A percentile compares a stretch with the other conserved stretches of the same genome.
phyloP scores from a whole-genome alignment of 2,888 invertebrate species.

The Oligia strigilis region DNA sequence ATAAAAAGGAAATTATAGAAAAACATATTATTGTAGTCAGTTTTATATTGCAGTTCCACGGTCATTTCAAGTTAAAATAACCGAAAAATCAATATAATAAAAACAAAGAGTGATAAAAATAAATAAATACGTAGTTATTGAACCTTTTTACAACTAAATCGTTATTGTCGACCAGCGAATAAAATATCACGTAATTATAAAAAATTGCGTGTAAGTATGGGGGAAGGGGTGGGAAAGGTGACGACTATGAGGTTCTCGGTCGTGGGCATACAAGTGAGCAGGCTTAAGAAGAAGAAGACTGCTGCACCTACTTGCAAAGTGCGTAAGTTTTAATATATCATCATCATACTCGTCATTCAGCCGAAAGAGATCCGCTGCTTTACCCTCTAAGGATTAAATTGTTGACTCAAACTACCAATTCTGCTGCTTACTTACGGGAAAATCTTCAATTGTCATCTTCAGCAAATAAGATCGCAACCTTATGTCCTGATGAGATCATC shows the following conservation, averaged over 20 bases:
- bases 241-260: constrained; percentile 73
- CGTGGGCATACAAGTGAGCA: constrained; percentile 78
- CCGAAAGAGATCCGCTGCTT: neutral
- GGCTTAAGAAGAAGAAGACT: constrained; percentile 66
- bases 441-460: neutral
- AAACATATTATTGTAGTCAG: neutral
- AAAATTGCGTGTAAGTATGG: constrained; percentile 56
- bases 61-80: constrained; percentile 10
- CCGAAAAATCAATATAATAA: neutral
- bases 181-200: neutral
- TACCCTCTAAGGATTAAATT: no score
- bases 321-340: constrained; percentile 39
- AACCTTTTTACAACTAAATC: neutral
- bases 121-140: neutral
- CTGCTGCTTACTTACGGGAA: neutral
- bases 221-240: constrained; percentile 64
- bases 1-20: constrained; percentile 13
- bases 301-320: constrained; percentile 78
- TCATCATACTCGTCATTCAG: neutral
- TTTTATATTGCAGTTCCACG: neutral
- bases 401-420: no score
- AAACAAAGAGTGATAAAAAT: constrained; percentile 13
- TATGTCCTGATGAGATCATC: neutral
- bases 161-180: neutral
- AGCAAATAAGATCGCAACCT: neutral